A percentile compares a stretch with the other conserved stretches of the same genome.
Evolutionary conservation across 2,888 invertebrate species (phyloP).

Genomic region (Tipula confusa): DNA sequence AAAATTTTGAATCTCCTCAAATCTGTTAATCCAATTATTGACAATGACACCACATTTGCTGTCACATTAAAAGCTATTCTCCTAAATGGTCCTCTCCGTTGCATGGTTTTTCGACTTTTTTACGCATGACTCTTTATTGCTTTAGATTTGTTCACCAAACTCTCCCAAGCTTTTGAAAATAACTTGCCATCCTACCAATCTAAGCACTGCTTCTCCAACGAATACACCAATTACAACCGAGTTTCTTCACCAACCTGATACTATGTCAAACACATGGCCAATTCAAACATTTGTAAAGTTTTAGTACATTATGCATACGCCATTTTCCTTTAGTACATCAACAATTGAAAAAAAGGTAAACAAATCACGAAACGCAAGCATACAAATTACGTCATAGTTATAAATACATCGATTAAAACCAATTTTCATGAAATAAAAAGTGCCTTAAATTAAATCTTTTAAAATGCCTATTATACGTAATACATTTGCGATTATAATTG

Average conservation of each 20-base stretch:
- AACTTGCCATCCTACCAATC: too few relatives aligned
- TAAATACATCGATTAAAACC: background rate
- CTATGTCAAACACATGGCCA: background rate
- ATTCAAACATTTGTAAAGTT: background rate
- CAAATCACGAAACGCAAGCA: background rate
- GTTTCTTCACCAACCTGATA: background rate
- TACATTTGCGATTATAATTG: constrained; percentile 43
- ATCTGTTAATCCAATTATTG: too few relatives aligned
- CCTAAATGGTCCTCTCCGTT: too few relatives aligned
- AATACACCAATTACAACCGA: too few relatives aligned
- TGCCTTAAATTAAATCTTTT: background rate
- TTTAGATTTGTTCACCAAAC: too few relatives aligned
- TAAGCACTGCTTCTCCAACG: too few relatives aligned
- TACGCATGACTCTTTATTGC: too few relatives aligned
- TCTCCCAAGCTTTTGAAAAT: too few relatives aligned
- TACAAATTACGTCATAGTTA: background rate
- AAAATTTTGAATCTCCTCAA: too few relatives aligned
- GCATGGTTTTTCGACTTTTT: too few relatives aligned
- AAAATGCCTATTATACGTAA: constrained; percentile 34
- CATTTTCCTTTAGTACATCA: background rate
- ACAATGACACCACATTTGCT: too few relatives aligned
- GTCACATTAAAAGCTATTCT: too few relatives aligned
- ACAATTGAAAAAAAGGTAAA: background rate
- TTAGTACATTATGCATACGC: background rate
- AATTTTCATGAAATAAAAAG: background rate